Conservation (phyloP, 37 sponge, comb jelly and placozoan species). For the Ianthella basta region DNA sequence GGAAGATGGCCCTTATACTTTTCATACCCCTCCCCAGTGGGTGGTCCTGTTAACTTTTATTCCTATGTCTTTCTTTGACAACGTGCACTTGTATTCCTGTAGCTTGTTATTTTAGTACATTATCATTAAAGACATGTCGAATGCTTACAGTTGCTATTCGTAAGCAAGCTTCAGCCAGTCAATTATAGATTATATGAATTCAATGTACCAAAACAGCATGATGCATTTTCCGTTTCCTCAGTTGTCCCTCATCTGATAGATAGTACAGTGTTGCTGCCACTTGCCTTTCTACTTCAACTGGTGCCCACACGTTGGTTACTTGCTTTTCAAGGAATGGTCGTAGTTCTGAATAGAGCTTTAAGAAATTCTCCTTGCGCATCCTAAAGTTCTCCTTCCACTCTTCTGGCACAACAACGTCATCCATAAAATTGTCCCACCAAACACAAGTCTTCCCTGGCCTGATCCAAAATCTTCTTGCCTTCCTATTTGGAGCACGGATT, state of each 20-base stretch:
- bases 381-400: slow-evolving; percentile 48
- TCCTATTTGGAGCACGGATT: neutral
- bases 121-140: too few species aligned
- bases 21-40: too few species aligned
- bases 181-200: slow-evolving; percentile 20
- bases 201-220: slow-evolving; percentile 37
- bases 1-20: too few species aligned
- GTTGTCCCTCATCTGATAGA: slow-evolving; percentile 27
- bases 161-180: too few species aligned
- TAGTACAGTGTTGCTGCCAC: slow-evolving; percentile 2
- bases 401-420: neutral
- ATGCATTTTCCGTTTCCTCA: slow-evolving; percentile 45
- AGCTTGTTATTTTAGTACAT: too few species aligned
- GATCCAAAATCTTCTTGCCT: slow-evolving; percentile 14
- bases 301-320: neutral
- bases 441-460: slow-evolving; percentile 19
- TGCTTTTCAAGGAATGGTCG: slow-evolving; percentile 10
- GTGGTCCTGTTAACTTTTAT: too few species aligned
- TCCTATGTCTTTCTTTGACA: too few species aligned
- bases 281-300: neutral
- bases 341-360: slow-evolving; percentile 30
- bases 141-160: too few species aligned
- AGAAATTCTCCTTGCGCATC: slow-evolving; percentile 35
- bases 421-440: slow-evolving; percentile 41
- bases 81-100: too few species aligned